Evolutionary conservation across 1,140 invertebrate genomes (phyloP), one percentile per base, ranked within the genome.

Genomic region (Apis dorsata): DNA sequence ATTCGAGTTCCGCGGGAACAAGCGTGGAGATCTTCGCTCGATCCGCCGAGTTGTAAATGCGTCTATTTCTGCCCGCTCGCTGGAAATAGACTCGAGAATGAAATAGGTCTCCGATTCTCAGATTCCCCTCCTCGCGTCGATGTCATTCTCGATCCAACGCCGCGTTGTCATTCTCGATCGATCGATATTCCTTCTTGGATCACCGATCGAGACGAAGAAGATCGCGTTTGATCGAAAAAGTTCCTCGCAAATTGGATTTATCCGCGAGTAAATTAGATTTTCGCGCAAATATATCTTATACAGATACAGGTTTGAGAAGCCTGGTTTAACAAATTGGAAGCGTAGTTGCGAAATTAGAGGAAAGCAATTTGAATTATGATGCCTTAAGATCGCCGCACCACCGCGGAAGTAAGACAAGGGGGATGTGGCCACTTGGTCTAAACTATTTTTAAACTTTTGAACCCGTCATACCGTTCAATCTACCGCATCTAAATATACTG

Each of bases 41-140:
- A 79, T 71, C 79, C 71, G 21, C 57, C 63, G 80, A 78, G 71
- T 76, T 71, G 55, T 70, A 70, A 80, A 85, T 78, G 76, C 79
- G 77, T 86, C 88, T 88, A 88, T 88, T 88, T 88, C 59, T 82
- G 87, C 49, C 66, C 44, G 66, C 68, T 86, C 78, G 79, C 84
- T 89, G 85, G 88, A 86, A 89, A 88, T 89, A 86, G 87, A 84
- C n/a, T 53, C 74, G 72, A 79, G 84, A 88, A 86, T 81, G 76
- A 88, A 88, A 88, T 79, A 60, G 74, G 66, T 44, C 24, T 24
- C 28, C 59, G 57, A 55, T 12, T 24, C 53, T 34, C 34, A 2
- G 34, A 34, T 62, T 13, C 11, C 13, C 53, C 28, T 63, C 17
- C 24, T 24, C 28, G 13, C 28, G 21, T 53, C 60, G 55, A 44